Base-by-base conservation (phyloP, 1,140 invertebrate species). In the Helicoverpa zea region DNA sequence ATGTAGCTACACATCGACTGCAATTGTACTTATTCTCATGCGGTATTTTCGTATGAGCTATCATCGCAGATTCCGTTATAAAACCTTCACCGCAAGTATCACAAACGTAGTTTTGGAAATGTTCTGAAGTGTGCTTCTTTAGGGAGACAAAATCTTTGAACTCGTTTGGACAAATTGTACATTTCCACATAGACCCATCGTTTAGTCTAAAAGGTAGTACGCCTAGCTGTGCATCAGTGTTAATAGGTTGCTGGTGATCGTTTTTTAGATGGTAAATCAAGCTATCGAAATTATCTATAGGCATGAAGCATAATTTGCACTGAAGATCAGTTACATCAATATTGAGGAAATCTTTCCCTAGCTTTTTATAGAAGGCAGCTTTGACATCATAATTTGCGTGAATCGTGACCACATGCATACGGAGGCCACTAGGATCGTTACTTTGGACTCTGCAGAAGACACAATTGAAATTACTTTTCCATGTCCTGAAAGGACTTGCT, bases 11-110 rank as follows among this genome's bases (percentile, higher is more conserved):
- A 74, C 93, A 94, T 16, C 93, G 79, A 59, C 89, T 91, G 73
- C 93, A 94, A 52, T 85, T 92, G 51, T 93, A 94, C 74, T 91
- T 94, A 56, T 94, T 94, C 66, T 94, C 93, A 13, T 94, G 93
- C 0, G 93, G 92, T 85, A 93, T 89, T 84, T 93, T 95, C 0
- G 89, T 93, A 35, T 95, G 93, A 14, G 92, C 90, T 23, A 93
- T 89, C 90, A 95, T 93, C 0, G 91, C 92, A 0, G 90, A 92
- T 83, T 94, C 92, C 0, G 92, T 94, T 11, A 95, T 93, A 59
- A 94, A 95, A 2, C 93, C 92, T 70, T 93, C 91, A 0, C 93
- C 93, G 35, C 93, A 94, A 7, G 92, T 91, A 74, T 94, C 93
- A 66, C 93, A 94, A 5, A 94, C 92, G 76, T 94, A 94, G 68